Base-by-base conservation (phyloP, 1,140 invertebrate genomes). In the Hirudo medicinalis region DNA sequence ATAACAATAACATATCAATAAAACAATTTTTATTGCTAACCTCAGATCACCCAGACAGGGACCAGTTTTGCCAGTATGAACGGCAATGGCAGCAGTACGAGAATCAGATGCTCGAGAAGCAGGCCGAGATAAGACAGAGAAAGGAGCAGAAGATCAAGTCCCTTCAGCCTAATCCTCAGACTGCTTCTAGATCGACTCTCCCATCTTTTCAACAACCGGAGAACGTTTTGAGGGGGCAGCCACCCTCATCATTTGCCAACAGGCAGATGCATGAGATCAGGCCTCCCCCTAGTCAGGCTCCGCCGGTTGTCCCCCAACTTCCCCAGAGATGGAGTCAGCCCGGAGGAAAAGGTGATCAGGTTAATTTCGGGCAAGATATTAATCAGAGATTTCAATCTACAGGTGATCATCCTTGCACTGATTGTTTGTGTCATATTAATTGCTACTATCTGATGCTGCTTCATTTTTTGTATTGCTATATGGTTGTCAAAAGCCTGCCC, bases 21-120 rank as follows among this genome's bases (percentile, higher is more conserved):
- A 36, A 36, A 36, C 32, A 49, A 49, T 13, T 8, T 49, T 49
- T 49, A 6, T 36, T 36, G 32, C 43, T 49, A 49, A 49, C 74
- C 74, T 55, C 73, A 80, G 79, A 81, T 74, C 82, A 83, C 73
- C 82, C 82, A n/a, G 81, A 83, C 71, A 78, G 78, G 73, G 80
- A 83, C 36, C 80, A 80, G 70, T 83, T 79, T 75, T 73, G 76
- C 17, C 79, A 79, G 67, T 83, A 82, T 75, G 80, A 82, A 69
- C 73, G 78, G 25, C 82, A 83, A 74, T 83, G 80, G 79, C 77
- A 79, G 66, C 72, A 76, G 20, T 82, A 80, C 77, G 78, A 82
- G 70, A 73, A 77, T 49, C 79, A 82, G 60, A 82, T 83, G 82
- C 78, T 78, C 54, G 72, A 74, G 4, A 76, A 78, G 53, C 75